These are phyloP conservation scores for Bellardia pandia DNA, from an alignment of 2,888 invertebrate genomes.

Conservation along the genomic window DNA sequence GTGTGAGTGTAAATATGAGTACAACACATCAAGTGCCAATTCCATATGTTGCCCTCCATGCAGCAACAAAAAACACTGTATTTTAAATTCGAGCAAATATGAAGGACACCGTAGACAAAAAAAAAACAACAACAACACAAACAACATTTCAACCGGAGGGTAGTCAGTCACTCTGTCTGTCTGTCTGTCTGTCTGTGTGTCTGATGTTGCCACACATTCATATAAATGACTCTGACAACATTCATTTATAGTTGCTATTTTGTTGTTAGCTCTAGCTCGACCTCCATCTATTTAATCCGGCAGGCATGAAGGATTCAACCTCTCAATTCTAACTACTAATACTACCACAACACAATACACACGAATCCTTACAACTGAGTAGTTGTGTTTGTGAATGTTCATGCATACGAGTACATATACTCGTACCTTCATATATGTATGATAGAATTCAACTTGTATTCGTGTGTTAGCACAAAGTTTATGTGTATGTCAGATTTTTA, in stretches of 20 bases:
- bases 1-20: slow-evolving; percentile 23
- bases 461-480: background rate
- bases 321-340: slow-evolving; percentile 12
- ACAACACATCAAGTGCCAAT: slow-evolving; percentile 68
- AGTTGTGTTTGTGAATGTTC: slow-evolving; percentile 7
- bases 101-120: slow-evolving; percentile 58
- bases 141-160: slow-evolving; percentile 51
- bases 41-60: slow-evolving; percentile 73
- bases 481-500: slow-evolving; percentile 1
- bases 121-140: slow-evolving; percentile 8
- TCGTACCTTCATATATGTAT: too few relatives aligned
- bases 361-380: slow-evolving; percentile 8
- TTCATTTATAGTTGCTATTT: background rate
- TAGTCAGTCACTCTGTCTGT: slow-evolving; percentile 26
- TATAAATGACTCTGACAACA: slow-evolving; percentile 27
- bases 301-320: slow-evolving; percentile 43
- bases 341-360: slow-evolving; percentile 26
- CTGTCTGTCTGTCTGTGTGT: slow-evolving; percentile 20
- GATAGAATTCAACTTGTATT: background rate
- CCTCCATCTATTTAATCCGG: slow-evolving; percentile 67
- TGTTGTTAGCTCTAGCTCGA: slow-evolving; percentile 32
- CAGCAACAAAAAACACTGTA: slow-evolving; percentile 39
- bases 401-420: too few relatives aligned
- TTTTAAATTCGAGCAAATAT: slow-evolving; percentile 64
- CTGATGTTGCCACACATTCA: slow-evolving; percentile 46